Conservation (phyloP, 2,797 vertebrate species). For the Cygnus olor region DNA sequence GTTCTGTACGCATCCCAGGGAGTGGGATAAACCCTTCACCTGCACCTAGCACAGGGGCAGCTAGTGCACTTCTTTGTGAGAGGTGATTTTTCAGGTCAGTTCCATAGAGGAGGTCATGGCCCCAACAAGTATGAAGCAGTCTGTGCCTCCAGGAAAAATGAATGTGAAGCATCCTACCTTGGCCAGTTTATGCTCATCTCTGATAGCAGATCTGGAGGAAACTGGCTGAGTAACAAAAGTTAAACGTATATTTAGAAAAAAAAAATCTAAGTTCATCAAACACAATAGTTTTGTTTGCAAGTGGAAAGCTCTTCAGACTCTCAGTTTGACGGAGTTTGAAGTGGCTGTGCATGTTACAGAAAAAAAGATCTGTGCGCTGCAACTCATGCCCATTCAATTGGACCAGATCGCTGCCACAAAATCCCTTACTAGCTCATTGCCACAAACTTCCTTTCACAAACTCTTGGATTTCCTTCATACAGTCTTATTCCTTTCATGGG, state of each 20-base stretch:
- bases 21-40: background rate
- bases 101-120: background rate
- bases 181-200: background rate
- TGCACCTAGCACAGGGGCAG: background rate
- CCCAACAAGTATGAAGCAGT: background rate
- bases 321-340: background rate
- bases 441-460: background rate
- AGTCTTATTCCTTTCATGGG: background rate
- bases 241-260: background rate
- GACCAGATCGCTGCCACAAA: background rate
- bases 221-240: background rate
- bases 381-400: background rate
- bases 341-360: background rate
- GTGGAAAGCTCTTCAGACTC: background rate
- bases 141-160: background rate
- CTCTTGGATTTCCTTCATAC: background rate
- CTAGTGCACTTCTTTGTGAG: background rate
- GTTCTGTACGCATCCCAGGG: accelerated
- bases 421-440: too few relatives aligned
- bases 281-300: background rate
- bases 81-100: background rate
- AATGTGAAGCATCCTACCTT: background rate
- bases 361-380: background rate
- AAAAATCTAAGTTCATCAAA: accelerated
- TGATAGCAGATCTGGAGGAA: background rate